Base-by-base conservation (phyloP, 2,113 vertebrate genomes). In the Paramormyrops kingsleyae region DNA sequence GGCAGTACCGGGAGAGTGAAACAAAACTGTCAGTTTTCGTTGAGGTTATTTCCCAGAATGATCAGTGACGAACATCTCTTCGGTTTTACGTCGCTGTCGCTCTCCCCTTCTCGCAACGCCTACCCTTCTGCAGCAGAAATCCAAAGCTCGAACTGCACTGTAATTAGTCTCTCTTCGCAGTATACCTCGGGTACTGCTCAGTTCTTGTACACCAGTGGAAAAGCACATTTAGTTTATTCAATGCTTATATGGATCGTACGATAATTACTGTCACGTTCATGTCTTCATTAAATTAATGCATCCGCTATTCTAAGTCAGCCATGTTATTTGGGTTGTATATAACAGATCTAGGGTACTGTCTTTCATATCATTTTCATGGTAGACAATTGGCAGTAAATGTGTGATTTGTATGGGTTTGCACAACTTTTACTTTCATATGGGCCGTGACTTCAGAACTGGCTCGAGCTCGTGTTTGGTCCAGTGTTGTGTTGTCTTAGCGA, bases 401-500 rank as follows among this genome's bases (percentile, higher is more conserved):
- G 83, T 84, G 83, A 84, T 47, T 84, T 44, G 83, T 21, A 84
- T 0, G 8, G 77, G 19, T 83, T 39, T 83, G 15, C 42, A 83
- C 77, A 47, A 12, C 44, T 42, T 84, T 88, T 88, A 85, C 46
- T 46, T 66, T 44, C 83, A 87, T 66, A 52, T 66, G 83, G 70
- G 47, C n/a, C 70, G 59, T 52, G 89, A 90, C 89, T 87, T 66
- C 89, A 90, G n/a, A 70, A 50, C 85, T 90, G 89, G 66, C 85
- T 77, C 31, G 13, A 12, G 35, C 62, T 90, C 5, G 10, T 70
- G 85, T 87, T 74, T 87, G 56, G 47, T 56, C 35, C 88, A 27
- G 47, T 87, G 88, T 89, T 87, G 50, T 89, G 88, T 87, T 89
- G 53, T 53, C 89, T 87, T 90, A 87, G 77, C 90, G 87, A 90